Evolutionary conservation across 2,797 vertebrate species (phyloP).

Genomic region (Zonotrichia albicollis): DNA sequence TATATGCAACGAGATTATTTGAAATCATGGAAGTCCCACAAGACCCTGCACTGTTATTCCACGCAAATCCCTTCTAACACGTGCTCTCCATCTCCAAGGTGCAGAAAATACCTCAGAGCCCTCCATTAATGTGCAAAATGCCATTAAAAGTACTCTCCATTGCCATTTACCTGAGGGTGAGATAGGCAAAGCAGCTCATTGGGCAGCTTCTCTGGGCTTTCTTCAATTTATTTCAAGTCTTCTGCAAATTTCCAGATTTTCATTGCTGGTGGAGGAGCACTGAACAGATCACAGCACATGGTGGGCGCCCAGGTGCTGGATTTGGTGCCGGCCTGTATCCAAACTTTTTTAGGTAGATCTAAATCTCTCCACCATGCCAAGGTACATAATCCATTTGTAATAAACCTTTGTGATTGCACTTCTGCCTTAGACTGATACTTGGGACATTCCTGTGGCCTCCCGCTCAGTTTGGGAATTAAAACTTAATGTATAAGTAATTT

Average conservation of each 20-base stretch:
- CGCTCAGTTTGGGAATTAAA: not conserved
- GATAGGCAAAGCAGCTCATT: not conserved
- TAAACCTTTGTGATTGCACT: not conserved
- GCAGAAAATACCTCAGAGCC: not conserved
- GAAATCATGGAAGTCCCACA: not conserved
- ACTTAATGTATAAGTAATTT: not conserved
- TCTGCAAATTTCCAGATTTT: not conserved
- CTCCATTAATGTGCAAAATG: not conserved
- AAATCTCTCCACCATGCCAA: not conserved
- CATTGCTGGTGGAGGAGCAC: not conserved
- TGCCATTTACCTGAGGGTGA: not conserved
- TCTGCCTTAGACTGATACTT: not conserved
- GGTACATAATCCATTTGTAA: not conserved
- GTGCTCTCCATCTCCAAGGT: not conserved
- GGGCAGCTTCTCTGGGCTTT: not conserved
- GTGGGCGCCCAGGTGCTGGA: not conserved
- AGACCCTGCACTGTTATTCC: not conserved
- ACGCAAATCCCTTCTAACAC: accelerated
- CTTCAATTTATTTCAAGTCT: not conserved
- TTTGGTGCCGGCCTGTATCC: not conserved
- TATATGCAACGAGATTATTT: not conserved
- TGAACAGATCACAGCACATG: not conserved
- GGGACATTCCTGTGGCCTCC: not conserved
- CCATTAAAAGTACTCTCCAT: not conserved
- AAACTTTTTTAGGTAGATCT: not conserved